These are phyloP conservation scores for Columbina picui DNA, from an alignment of 2,113 vertebrate species.

Conservation along the genomic window DNA sequence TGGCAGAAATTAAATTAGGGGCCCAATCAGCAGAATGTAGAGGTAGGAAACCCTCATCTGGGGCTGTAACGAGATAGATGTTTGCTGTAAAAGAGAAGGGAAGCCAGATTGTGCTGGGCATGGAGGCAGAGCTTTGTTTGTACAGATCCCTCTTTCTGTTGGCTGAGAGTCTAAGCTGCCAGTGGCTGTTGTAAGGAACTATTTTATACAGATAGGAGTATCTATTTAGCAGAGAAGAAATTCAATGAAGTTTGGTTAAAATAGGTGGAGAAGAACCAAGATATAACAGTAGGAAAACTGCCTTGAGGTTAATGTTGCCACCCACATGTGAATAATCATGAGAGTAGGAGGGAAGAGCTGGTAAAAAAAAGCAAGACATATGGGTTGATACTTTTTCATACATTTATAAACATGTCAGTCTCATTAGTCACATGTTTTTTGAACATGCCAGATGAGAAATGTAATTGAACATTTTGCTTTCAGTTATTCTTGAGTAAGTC, in stretches of 20 bases:
- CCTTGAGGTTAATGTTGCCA: not conserved
- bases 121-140: not conserved
- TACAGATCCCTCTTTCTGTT: not conserved
- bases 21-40: not conserved
- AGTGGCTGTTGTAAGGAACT: not conserved
- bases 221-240: not conserved
- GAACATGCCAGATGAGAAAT: not conserved
- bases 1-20: not conserved
- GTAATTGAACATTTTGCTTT: not conserved
- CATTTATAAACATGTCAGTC: constrained; percentile 5
- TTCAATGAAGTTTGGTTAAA: not conserved
- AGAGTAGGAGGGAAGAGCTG: not conserved
- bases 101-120: not conserved
- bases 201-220: not conserved
- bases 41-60: not conserved
- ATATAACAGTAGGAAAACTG: not conserved
- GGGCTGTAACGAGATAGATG: not conserved
- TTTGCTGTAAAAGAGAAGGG: not conserved
- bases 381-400: not conserved
- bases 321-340: not conserved
- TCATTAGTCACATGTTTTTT: constrained; percentile 30
- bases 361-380: not conserved
- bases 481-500: not conserved
- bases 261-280: not conserved
- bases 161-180: not conserved